Base-by-base conservation (phyloP, 2,113 vertebrate species). In the Colius striatus region DNA sequence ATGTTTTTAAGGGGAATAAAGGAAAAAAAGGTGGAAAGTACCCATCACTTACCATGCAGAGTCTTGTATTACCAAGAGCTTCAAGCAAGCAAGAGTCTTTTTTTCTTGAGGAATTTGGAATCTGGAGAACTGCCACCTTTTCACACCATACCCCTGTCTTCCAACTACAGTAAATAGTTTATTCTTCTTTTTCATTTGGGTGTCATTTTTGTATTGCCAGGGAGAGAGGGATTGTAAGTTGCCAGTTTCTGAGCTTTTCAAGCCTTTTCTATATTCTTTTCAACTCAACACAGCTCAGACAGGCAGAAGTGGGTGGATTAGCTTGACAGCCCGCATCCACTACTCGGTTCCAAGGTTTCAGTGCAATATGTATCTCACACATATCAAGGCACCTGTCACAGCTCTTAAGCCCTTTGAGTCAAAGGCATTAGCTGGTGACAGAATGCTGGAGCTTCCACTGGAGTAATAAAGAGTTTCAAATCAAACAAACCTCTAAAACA, bases 221-320 rank as follows among this genome's bases (percentile, higher is more conserved):
- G 15, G 75, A 92, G n/a, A 75, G 47, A 25, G 38, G 15, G 60
- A 83, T 72, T 81, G 70, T 41, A 93, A 84, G 72, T 76, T 71
- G 75, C 38, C 34, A 14, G 15, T 58, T 92, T 60, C 47, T 85
- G 65, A 73, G 66, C 67, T 83, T 79, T 48, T 68, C 71, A 92
- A 95, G 73, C 68, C 73, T 93, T 84, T 93, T 80, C 85, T 85
- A 53, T 83, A 77, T 90, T 87, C 79, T 80, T 80, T 94, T 86
- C 65, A 51, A 67, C 21, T 87, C 88, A 83, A 22, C 86, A 74
- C 74, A 83, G 79, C 77, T 93, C 66, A 89, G 81, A 75, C 29
- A 93, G 90, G 94, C 67, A 95, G 75, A 83, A 88, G 90, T 89
- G 73, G 79, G 94, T 38, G 83, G 90, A 86, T 78, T 57, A 86